Base-by-base conservation (phyloP, 2,888 invertebrate genomes). In the Dexiosoma caninum region DNA sequence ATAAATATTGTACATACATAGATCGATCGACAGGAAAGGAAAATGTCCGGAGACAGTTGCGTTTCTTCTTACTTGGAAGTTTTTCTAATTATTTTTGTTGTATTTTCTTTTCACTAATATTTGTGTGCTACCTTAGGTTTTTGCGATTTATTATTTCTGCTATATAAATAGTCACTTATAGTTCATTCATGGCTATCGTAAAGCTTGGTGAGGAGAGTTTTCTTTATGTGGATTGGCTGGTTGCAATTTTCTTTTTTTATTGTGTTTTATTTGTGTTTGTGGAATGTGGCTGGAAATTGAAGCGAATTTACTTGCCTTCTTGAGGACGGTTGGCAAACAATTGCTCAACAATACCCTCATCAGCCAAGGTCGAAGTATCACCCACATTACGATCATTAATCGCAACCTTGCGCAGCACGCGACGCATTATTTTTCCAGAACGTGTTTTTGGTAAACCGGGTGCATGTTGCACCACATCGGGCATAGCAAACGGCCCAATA, bases 371-470 rank as follows among this genome's bases (percentile, higher is more conserved):
- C 53, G 98, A 96, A 1, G 94, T 94, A 90, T 99, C 99, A 3
- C 99, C 99, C 44, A 99, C 93, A 84, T 98, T 94, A 55, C 91
- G 92, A 88, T 98, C 98, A 42, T 96, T 96, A 2, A 95, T 91
- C 0, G 99, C 98, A 12, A 99, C 94, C 91, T 98, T 98, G 82
- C 98, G 93, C 80, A 99, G 91, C 76, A 99, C 95, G 83, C 99
- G 93, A 79, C 99, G 93, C 97, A 99, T 98, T 80, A 99, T 98
- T 91, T 99, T 99, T 1, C 99, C 99, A 0, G 98, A 98, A 57
- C 98, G 93, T 0, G 98, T 98, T 91, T 99, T 98, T 0, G 99
- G 99, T 82, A 99, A 91, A 0, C 95, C 96, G 0, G 98, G 97
- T 0, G 98, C 98, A 89, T 96, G 93, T 85, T 99, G 99, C 75